Percentiles rank a stretch among this genome's conserved stretches.
Conservation (phyloP, 2,113 vertebrate species). For the Corythornis vintsioides region DNA sequence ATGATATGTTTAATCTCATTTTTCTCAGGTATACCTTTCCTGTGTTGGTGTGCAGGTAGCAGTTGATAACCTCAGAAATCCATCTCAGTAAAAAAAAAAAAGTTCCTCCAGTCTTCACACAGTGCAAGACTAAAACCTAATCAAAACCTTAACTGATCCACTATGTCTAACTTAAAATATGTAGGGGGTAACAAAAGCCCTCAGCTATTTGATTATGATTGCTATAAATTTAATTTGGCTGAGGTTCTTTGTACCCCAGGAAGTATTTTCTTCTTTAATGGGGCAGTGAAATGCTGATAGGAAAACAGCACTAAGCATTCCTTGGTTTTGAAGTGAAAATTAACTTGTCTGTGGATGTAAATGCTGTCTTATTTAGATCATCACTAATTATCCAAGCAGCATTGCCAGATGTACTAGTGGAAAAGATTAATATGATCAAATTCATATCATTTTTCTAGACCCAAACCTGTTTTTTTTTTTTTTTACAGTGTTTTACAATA, state of each 20-base stretch:
- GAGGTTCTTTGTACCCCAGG: neutral
- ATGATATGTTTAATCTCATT: neutral
- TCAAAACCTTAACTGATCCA: slow-evolving; percentile 4
- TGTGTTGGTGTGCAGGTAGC: neutral
- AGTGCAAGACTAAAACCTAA: neutral
- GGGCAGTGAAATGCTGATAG: neutral
- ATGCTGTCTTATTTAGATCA: neutral
- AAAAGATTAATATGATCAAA: neutral
- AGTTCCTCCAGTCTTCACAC: neutral
- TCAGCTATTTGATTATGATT: slow-evolving; percentile 14
- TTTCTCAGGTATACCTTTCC: neutral
- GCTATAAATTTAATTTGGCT: neutral
- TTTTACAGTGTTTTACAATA: slow-evolving; percentile 4
- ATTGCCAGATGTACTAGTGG: neutral
- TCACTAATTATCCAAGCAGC: neutral
- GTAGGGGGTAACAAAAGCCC: neutral
- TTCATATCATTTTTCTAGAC: neutral
- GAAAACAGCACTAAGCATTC: neutral
- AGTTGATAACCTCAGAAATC: neutral
- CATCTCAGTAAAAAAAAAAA: neutral
- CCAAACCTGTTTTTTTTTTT: neutral
- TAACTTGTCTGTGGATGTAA: neutral
- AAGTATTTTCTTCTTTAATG: neutral
- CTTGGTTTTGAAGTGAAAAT: neutral
- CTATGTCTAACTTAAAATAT: slow-evolving; percentile 8